phyloP scores from a whole-genome alignment of 2,888 invertebrate genomes.

The Cinara cedri region DNA sequence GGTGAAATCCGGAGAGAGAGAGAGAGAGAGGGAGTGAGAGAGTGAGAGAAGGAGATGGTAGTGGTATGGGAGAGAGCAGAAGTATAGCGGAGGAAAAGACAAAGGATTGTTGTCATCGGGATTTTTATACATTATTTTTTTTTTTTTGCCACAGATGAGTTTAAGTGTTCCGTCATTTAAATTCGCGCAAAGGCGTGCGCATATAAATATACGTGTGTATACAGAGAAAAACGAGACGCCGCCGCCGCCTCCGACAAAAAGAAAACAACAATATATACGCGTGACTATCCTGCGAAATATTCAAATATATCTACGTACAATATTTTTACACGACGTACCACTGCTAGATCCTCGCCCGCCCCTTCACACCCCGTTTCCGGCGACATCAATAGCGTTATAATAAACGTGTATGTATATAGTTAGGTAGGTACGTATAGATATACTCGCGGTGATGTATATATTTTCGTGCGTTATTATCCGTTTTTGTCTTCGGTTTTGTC shows the following conservation, averaged over 20 bases:
- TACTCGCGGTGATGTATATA: no score
- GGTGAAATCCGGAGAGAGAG: no score
- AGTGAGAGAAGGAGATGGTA: background rate
- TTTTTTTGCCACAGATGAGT: slow-evolving; percentile 47
- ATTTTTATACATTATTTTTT: slow-evolving; percentile 13
- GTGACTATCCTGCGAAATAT: slow-evolving; percentile 30
- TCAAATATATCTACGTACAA: slow-evolving; percentile 44
- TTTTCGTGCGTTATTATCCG: background rate
- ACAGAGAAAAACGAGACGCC: slow-evolving; percentile 28
- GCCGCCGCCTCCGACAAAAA: no score
- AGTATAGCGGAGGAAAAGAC: slow-evolving; percentile 3
- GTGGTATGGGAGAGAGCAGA: no score
- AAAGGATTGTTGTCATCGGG: slow-evolving; percentile 33
- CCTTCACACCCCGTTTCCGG: background rate
- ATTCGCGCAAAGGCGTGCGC: slow-evolving; percentile 45
- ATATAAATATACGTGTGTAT: background rate
- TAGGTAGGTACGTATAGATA: background rate
- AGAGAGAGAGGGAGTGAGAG: background rate
- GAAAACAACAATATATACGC: slow-evolving; percentile 44
- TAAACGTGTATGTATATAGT: background rate
- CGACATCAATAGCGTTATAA: slow-evolving; percentile 34
- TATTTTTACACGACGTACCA: slow-evolving; percentile 1
- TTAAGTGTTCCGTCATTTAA: slow-evolving; percentile 56
- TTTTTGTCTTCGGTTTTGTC: background rate
- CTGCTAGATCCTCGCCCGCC: background rate